Percentiles rank a stretch among this genome's conserved stretches.
Conservation (phyloP, 1,140 invertebrate genomes). For the Diprion similis region DNA sequence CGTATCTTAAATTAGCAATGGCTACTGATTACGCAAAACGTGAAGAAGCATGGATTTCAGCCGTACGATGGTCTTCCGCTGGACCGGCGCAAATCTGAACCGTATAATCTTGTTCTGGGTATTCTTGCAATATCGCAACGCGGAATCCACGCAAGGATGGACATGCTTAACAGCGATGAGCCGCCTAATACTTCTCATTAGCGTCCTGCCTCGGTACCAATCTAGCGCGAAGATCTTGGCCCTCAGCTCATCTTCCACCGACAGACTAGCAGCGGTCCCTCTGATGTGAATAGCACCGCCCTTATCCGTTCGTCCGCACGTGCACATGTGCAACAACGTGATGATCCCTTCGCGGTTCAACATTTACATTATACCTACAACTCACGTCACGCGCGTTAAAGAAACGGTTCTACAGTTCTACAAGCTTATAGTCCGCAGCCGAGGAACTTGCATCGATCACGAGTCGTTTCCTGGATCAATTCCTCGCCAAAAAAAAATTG, state of each 20-base stretch:
- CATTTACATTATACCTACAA: too few species aligned
- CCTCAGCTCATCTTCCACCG: conserved; percentile 18
- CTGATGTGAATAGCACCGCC: conserved; percentile 36
- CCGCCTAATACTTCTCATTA: conserved; percentile 11
- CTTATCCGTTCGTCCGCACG: conserved; percentile 39
- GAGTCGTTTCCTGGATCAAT: too few species aligned
- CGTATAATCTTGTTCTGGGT: too few species aligned
- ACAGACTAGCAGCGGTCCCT: conserved; percentile 15
- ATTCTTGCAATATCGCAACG: too few species aligned
- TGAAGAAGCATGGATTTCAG: too few species aligned
- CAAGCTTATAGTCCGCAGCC: background rate
- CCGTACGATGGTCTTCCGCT: too few species aligned
- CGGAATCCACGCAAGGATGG: too few species aligned
- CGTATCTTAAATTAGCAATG: too few species aligned
- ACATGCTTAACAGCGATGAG: background rate
- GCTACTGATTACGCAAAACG: too few species aligned
- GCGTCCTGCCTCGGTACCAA: conserved; percentile 21
- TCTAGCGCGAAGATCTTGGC: conserved; percentile 36
- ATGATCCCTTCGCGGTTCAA: background rate
- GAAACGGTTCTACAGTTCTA: background rate
- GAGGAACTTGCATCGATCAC: too few species aligned
- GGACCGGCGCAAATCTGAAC: too few species aligned
- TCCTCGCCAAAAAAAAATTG: too few species aligned
- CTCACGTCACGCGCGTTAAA: background rate
- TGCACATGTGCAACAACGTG: conserved; percentile 27